phyloP scores from a whole-genome alignment of 2,113 vertebrate species.

The Podiceps cristatus region DNA sequence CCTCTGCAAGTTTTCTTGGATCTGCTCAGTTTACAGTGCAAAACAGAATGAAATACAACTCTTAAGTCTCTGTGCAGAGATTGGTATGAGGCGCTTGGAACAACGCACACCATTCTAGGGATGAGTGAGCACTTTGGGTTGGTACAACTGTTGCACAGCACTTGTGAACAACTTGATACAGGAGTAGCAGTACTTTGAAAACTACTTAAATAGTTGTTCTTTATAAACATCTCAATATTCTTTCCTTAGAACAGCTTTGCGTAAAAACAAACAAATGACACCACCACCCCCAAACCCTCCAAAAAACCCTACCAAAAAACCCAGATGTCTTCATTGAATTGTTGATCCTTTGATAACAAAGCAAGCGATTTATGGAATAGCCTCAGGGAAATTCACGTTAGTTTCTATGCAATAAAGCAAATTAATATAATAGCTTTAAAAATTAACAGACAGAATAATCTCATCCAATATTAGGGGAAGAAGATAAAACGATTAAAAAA shows the following conservation, averaged over 20 bases:
- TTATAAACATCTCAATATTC: background rate
- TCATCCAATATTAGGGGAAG: background rate
- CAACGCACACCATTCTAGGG: background rate
- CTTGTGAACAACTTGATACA: background rate
- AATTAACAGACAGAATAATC: conserved; percentile 29
- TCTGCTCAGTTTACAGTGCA: background rate
- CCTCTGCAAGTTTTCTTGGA: background rate
- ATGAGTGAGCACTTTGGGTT: background rate
- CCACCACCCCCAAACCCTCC: too few species aligned
- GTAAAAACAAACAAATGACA: background rate
- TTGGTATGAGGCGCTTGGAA: background rate
- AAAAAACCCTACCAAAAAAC: too few species aligned
- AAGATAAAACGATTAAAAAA: conserved; percentile 25
- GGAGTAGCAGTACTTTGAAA: background rate
- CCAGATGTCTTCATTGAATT: conserved; percentile 19
- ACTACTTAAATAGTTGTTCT: background rate
- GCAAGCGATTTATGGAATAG: conserved; percentile 15
- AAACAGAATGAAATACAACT: background rate
- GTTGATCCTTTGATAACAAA: conserved; percentile 48
- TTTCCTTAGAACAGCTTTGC: background rate
- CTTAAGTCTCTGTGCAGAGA: background rate
- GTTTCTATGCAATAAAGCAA: conserved; percentile 52
- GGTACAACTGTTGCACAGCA: background rate
- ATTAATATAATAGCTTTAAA: conserved; percentile 47
- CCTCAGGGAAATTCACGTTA: background rate